phyloP scores from a whole-genome alignment of 2,797 vertebrate species.

The Lycodopsis pacificus region DNA sequence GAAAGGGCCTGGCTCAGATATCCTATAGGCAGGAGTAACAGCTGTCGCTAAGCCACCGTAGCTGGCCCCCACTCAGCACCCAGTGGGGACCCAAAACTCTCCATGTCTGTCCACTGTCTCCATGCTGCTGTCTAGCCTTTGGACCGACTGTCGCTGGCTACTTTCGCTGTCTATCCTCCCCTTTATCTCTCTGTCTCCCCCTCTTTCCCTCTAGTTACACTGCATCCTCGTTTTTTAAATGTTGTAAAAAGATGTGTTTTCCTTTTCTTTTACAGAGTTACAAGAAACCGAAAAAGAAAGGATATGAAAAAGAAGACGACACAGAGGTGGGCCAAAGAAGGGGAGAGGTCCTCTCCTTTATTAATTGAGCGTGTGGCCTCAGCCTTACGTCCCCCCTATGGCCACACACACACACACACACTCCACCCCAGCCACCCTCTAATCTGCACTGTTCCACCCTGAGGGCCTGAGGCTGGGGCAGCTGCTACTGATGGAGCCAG shows the following conservation, averaged over 20 bases:
- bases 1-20: slow-evolving; percentile 93
- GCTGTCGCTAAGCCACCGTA: slow-evolving; percentile 87
- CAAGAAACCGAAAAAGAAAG: slow-evolving; percentile 22
- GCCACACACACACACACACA: slow-evolving; percentile 36
- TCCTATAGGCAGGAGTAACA: slow-evolving; percentile 88
- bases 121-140: slow-evolving; percentile 59
- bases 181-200: slow-evolving; percentile 13
- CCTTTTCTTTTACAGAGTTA: slow-evolving; percentile 28
- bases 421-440: slow-evolving; percentile 69
- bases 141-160: slow-evolving; percentile 39
- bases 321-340: slow-evolving; percentile 56
- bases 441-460: slow-evolving; percentile 81
- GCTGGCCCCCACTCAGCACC: slow-evolving; percentile 70
- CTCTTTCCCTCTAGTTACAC: slow-evolving; percentile 39
- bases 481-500: slow-evolving; percentile 92
- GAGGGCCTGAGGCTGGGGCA: slow-evolving; percentile 86
- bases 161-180: slow-evolving; percentile 52
- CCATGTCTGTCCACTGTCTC: slow-evolving; percentile 62
- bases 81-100: slow-evolving; percentile 74
- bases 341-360: slow-evolving; percentile 43
- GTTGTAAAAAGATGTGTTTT: slow-evolving; percentile 8
- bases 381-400: slow-evolving; percentile 81
- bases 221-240: slow-evolving; percentile 34
- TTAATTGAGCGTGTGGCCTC: slow-evolving; percentile 60
- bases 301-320: slow-evolving; percentile 49